Evolutionary conservation across 2,113 vertebrate genomes (phyloP), one percentile per base, ranked within the genome.

Genomic region (Leiothrix lutea): DNA sequence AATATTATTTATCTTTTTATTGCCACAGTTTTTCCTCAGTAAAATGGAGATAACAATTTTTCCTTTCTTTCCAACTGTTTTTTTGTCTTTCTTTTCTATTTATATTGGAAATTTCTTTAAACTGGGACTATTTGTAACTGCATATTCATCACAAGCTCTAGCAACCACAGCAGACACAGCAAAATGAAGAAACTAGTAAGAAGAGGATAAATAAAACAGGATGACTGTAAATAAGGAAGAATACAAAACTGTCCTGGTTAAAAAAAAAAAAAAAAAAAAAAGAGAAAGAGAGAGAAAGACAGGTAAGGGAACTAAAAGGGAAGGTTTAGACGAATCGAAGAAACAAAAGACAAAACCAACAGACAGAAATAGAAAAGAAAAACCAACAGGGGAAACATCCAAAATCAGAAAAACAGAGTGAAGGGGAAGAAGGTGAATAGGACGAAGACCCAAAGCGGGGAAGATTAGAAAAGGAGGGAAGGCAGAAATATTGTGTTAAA

Each of bases 141-240:
- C 18, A 29, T 45, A 24, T 71, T 83, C 35, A 64, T 51, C 33
- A 80, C 29, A 79, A 72, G 8, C 51, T 88, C 38, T 35, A 78
- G 35, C 56, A 92, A 83, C 29, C 47, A 54, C 12, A 58, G 25
- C 6, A 60, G 40, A 80, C 81, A 62, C 8, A 86, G 64, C 3
- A 86, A 86, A 93, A 90, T 57, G 8, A 90, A 48, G 60, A 74
- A 86, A 86, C 12, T 57, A 88, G n/a, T 21, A 69, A 80, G 47
- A 62, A 82, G 10, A 69, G 6, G 1, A 7, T 58, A 33, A 38
- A 66, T 83, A 88, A 69, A 70, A 0, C 5, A 40, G 11, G 21
- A 67, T 50, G 35, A 36, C 24, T 77, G 25, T 40, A 80, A 83
- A 77, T 23, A 90, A 75, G 44, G 31, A 71, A 60, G 40, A 80